Conservation (phyloP, 2,797 vertebrate genomes). For the Tiaroga cobitis region DNA sequence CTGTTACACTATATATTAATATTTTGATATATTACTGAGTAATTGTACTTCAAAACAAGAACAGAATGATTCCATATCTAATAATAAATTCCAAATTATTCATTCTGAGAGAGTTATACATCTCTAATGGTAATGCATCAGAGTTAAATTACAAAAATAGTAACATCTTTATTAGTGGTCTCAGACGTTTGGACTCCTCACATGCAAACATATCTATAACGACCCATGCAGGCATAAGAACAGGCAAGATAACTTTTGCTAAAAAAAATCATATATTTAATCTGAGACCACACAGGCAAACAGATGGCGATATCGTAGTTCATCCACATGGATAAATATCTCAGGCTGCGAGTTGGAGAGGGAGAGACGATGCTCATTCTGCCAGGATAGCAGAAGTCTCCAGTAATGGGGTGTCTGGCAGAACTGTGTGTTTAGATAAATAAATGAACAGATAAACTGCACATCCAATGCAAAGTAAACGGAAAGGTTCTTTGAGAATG, state of each 20-base stretch:
- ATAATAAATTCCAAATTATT: too few species aligned
- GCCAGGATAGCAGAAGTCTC: neutral
- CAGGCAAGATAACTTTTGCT: neutral
- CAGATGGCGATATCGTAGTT: conserved; percentile 17
- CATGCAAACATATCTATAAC: neutral
- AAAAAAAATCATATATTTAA: neutral
- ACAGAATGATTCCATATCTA: too few species aligned
- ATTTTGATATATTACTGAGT: too few species aligned
- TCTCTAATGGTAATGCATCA: neutral
- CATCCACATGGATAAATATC: conserved; percentile 26
- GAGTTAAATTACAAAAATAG: neutral
- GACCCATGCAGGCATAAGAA: neutral
- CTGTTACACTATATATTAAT: too few species aligned
- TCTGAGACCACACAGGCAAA: conserved; percentile 13
- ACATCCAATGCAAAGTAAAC: neutral
- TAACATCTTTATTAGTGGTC: neutral
- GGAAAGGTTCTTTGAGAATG: neutral
- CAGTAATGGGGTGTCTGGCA: conserved; percentile 15
- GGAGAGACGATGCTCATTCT: conserved; percentile 2
- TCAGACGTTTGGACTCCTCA: neutral
- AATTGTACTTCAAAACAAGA: too few species aligned
- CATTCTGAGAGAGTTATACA: neutral
- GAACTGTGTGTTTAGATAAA: conserved; percentile 6
- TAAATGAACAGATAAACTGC: conserved; percentile 12
- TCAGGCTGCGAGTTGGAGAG: neutral